Percentiles rank a stretch among this genome's conserved stretches.
Conservation (phyloP, 2,797 vertebrate species). For the Pangasius sanitwongsei region DNA sequence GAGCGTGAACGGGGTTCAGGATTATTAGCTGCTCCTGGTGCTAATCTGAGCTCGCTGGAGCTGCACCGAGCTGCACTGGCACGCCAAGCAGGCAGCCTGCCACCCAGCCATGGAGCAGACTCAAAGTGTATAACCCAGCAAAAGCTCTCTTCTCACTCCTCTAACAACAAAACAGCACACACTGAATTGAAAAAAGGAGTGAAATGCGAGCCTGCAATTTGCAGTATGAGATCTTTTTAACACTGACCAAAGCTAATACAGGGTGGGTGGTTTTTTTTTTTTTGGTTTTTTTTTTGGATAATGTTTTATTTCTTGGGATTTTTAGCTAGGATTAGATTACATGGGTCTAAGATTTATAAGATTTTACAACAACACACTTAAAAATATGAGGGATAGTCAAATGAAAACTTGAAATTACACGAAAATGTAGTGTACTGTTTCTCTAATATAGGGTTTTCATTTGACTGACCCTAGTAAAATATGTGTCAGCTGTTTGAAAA, state of each 20-base stretch:
- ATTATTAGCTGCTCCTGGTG: conserved; percentile 12
- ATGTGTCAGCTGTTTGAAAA: not conserved
- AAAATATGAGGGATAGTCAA: not conserved
- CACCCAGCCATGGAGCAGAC: not conserved
- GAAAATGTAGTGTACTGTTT: not conserved
- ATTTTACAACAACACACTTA: too few relatives aligned
- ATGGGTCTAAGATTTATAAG: not conserved
- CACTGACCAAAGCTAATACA: not conserved
- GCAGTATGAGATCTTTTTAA: not conserved
- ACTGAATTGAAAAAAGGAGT: not conserved
- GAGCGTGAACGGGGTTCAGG: not conserved
- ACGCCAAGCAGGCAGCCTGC: conserved; percentile 26
- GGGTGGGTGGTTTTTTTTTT: too few relatives aligned
- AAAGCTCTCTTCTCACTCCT: not conserved
- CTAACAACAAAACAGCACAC: not conserved
- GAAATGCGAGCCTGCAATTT: not conserved
- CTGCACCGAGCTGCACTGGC: conserved; percentile 28
- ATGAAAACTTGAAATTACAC: not conserved
- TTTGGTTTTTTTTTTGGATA: not conserved
- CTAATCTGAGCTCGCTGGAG: conserved; percentile 23
- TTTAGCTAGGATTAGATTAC: not conserved
- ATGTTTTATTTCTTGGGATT: not conserved
- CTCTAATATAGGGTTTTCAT: not conserved
- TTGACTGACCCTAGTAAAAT: not conserved
- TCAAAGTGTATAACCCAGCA: not conserved